phyloP scores from a whole-genome alignment of 35 echinoderm and acorn worm genomes.

The Heliocidaris erythrogramma region DNA sequence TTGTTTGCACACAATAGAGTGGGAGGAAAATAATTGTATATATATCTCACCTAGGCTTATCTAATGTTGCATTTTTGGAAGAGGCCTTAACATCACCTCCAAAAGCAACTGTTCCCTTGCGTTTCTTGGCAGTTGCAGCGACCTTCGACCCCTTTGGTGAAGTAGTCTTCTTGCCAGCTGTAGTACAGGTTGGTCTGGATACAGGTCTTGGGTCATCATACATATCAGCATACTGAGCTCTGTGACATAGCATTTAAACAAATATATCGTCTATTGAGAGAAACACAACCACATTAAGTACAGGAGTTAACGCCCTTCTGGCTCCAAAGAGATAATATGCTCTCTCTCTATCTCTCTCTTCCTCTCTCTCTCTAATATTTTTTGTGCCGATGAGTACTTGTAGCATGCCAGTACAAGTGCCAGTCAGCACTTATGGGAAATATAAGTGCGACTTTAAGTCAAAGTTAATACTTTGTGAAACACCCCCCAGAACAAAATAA shows the following conservation, averaged over 20 bases:
- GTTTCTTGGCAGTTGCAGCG: neutral
- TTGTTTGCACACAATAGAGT: too few relatives aligned
- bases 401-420: too few relatives aligned
- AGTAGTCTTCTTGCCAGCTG: neutral
- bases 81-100: slow-evolving; percentile 46
- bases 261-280: neutral
- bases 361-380: too few relatives aligned
- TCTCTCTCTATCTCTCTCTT: neutral
- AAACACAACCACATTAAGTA: too few relatives aligned
- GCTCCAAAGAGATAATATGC: too few relatives aligned
- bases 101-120: slow-evolving; percentile 43
- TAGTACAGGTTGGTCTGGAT: neutral
- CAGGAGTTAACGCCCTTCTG: too few relatives aligned
- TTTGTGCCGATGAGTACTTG: too few relatives aligned
- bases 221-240: slow-evolving; percentile 72
- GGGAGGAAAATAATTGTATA: neutral
- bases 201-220: slow-evolving; percentile 40
- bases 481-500: neutral
- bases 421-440: too few relatives aligned
- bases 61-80: neutral
- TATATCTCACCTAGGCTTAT: neutral
- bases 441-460: too few relatives aligned
- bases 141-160: neutral
- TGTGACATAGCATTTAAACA: neutral
- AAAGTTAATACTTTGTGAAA: too few relatives aligned